These are phyloP conservation scores for Unio pictorum DNA, from an alignment of 2,888 invertebrate genomes.

Conservation along the genomic window DNA sequence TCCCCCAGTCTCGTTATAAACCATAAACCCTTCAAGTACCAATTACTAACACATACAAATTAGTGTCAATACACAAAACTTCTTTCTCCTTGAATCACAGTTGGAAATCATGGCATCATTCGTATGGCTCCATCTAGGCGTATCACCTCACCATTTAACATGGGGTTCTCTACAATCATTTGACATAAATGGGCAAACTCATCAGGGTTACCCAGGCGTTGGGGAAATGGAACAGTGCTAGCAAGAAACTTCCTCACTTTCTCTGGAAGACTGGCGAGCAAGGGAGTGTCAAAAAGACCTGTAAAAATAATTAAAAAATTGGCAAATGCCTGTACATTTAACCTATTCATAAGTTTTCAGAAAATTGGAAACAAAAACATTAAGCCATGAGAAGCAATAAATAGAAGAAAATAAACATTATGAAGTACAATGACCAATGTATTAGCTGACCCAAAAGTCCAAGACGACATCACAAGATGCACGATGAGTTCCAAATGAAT, in stretches of 20 bases:
- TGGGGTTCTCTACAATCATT: constrained; percentile 87
- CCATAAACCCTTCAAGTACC: too few relatives aligned
- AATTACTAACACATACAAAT: too few relatives aligned
- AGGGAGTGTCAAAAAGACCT: constrained; percentile 90
- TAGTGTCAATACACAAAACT: too few relatives aligned
- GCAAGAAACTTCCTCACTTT: constrained; percentile 86
- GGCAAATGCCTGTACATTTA: background rate
- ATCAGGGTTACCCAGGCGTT: constrained; percentile 86
- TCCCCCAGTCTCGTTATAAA: too few relatives aligned
- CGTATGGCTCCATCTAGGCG: constrained; percentile 78
- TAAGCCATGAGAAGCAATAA: background rate
- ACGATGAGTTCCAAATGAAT: too few relatives aligned
- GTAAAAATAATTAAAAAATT: constrained; percentile 41
- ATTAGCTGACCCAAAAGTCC: too few relatives aligned
- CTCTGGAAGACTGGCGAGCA: constrained; percentile 83
- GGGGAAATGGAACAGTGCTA: constrained; percentile 87
- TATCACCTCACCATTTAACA: constrained; percentile 93
- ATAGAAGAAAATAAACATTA: background rate
- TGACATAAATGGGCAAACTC: constrained; percentile 91
- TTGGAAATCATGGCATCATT: constrained; percentile 27
- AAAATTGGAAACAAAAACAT: background rate
- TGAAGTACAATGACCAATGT: background rate
- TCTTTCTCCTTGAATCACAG: too few relatives aligned
- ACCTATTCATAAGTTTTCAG: background rate
- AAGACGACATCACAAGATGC: too few relatives aligned